Conservation (phyloP, 2,113 vertebrate genomes). For the Microtus oregoni region DNA sequence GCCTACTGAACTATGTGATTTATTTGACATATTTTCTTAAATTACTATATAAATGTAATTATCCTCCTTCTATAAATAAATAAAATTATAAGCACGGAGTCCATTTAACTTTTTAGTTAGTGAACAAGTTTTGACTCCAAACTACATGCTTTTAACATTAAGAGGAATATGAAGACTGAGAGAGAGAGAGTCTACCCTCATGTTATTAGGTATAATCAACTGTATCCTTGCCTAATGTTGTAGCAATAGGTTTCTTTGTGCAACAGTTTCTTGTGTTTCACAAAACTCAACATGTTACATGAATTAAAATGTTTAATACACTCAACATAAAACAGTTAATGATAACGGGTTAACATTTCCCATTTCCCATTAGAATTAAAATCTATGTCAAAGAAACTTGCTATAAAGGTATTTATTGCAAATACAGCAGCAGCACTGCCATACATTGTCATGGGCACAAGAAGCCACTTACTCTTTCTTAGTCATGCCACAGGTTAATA, state of each 20-base stretch:
- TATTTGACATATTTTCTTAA: conserved; percentile 49
- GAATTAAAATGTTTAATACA: neutral
- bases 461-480: neutral
- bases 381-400: conserved; percentile 3
- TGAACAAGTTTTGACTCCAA: neutral
- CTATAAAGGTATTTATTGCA: neutral
- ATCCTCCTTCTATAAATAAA: conserved; percentile 23
- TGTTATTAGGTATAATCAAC: neutral
- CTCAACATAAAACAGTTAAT: neutral
- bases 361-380: conserved; percentile 30
- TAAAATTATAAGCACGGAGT: conserved; percentile 8
- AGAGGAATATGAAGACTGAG: neutral
- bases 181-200: neutral
- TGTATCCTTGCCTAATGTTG: conserved; percentile 5
- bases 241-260: neutral
- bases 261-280: neutral
- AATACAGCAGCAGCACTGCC: neutral
- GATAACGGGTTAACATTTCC: neutral
- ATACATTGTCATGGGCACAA: neutral
- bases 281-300: neutral
- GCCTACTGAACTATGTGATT: neutral
- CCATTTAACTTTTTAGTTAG: neutral
- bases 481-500: neutral
- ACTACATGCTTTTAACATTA: neutral
- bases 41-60: neutral